A percentile compares a stretch with the other conserved stretches of the same genome.
Evolutionary conservation across 2,888 invertebrate genomes (phyloP).

Genomic region (Mesorhabditis belari): DNA sequence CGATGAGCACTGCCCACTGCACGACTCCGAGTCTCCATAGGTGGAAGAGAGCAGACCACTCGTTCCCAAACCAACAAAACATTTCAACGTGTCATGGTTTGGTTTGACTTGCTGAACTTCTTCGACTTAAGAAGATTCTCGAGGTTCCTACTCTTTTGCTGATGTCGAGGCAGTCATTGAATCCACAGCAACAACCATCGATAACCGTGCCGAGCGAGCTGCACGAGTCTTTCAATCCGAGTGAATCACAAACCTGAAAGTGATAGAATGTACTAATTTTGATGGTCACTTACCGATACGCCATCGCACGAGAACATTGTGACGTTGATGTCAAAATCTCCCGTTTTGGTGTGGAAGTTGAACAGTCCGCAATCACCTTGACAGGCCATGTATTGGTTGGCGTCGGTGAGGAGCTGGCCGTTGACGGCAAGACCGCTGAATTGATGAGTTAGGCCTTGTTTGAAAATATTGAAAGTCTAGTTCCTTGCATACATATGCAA

Average conservation of each 20-base stretch:
- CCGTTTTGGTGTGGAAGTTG: conserved; percentile 13
- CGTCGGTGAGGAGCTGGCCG: background rate
- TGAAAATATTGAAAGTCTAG: no score
- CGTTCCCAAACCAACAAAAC: conserved; percentile 18
- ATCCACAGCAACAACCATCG: background rate
- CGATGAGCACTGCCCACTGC: conserved; percentile 26
- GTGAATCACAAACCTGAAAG: background rate
- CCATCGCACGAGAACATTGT: background rate
- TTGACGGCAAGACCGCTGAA: background rate
- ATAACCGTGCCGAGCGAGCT: background rate
- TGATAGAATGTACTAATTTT: background rate
- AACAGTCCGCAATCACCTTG: conserved; percentile 27
- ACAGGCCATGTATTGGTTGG: conserved; percentile 10
- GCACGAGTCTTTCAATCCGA: background rate
- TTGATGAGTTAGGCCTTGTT: no score
- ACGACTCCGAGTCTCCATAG: conserved; percentile 15
- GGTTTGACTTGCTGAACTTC: background rate
- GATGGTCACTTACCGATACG: background rate
- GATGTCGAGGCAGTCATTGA: background rate
- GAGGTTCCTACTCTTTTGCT: background rate
- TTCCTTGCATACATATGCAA: no score
- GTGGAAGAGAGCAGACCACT: background rate
- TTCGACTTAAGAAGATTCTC: background rate
- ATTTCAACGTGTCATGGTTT: conserved; percentile 1
- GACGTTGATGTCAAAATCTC: background rate